A percentile compares a stretch with the other conserved stretches of the same genome.
These are phyloP conservation scores for Panurus biarmicus DNA, from an alignment of 2,113 vertebrate species.

Conservation along the genomic window DNA sequence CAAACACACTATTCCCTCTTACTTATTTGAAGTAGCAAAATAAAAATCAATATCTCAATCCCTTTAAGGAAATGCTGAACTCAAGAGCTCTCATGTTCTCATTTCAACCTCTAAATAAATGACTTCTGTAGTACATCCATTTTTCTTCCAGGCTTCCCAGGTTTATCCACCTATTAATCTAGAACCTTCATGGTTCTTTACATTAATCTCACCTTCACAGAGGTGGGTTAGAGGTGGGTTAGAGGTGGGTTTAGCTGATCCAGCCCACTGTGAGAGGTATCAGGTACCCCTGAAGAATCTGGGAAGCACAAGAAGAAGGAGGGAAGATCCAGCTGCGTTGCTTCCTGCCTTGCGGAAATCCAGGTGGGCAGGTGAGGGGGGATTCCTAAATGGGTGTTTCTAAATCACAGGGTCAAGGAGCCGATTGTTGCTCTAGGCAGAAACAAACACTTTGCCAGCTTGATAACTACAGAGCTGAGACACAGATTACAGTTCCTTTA, in stretches of 20 bases:
- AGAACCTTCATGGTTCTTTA: not conserved
- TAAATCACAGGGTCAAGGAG: conserved; percentile 27
- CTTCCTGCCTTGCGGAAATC: not conserved
- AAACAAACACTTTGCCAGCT: conserved; percentile 4
- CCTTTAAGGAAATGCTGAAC: not conserved
- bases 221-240: no score
- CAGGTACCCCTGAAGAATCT: not conserved
- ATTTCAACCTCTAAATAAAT: not conserved
- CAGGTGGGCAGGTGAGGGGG: not conserved
- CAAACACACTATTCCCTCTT: not conserved
- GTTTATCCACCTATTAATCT: not conserved
- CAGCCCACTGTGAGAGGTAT: not conserved
- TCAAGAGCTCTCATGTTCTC: not conserved
- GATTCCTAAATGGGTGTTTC: not conserved
- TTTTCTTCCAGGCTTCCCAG: not conserved
- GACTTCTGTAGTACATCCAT: not conserved
- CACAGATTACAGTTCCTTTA: conserved; percentile 43
- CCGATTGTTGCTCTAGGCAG: not conserved
- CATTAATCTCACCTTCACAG: not conserved
- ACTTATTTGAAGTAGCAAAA: not conserved
- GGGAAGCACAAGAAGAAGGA: not conserved
- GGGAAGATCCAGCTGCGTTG: not conserved
- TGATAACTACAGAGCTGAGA: conserved; percentile 38
- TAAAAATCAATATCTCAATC: not conserved
- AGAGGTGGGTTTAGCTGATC: not conserved